These are phyloP conservation scores for Brachynemurus nebulosus DNA, from an alignment of 2,888 invertebrate species.

Conservation along the genomic window DNA sequence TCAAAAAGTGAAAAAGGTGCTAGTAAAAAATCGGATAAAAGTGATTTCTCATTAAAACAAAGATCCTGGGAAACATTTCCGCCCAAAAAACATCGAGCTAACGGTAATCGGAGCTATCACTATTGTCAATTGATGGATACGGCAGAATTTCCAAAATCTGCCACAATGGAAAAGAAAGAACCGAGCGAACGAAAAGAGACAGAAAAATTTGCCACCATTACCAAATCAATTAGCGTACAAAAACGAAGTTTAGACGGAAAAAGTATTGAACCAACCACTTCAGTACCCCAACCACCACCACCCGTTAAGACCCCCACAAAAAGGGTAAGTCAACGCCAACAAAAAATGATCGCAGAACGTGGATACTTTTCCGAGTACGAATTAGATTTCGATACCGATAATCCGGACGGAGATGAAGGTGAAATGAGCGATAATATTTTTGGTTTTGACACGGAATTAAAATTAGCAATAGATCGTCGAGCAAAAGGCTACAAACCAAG, in stretches of 20 bases:
- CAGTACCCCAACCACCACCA: not conserved
- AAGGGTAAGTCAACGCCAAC: not conserved
- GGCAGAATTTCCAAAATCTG: not conserved
- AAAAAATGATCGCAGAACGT: constrained; percentile 3
- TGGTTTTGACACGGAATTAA: constrained; percentile 5
- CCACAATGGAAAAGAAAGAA: not conserved
- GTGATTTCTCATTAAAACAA: constrained; percentile 38
- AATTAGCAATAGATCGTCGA: constrained; percentile 6
- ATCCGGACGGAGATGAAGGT: constrained; percentile 2
- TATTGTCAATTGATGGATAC: constrained; percentile 4
- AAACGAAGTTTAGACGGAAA: not conserved
- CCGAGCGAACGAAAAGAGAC: not conserved
- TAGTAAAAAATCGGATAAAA: constrained; percentile 12
- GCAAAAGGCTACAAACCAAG: not conserved
- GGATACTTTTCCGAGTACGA: constrained; percentile 10
- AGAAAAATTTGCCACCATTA: not conserved
- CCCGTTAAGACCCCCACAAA: not conserved
- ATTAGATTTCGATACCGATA: constrained; percentile 8
- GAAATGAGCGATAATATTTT: constrained; percentile 4
- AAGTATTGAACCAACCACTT: not conserved
- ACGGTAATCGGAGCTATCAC: constrained; percentile 4
- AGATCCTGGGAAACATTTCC: constrained; percentile 50
- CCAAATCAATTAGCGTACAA: not conserved
- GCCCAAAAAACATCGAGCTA: constrained; percentile 28
- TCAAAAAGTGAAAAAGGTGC: constrained; percentile 6